A percentile compares a stretch with the other conserved stretches of the same genome.
phyloP scores from a whole-genome alignment of 1,140 invertebrate genomes.

The Druon quercuslanigerum region DNA sequence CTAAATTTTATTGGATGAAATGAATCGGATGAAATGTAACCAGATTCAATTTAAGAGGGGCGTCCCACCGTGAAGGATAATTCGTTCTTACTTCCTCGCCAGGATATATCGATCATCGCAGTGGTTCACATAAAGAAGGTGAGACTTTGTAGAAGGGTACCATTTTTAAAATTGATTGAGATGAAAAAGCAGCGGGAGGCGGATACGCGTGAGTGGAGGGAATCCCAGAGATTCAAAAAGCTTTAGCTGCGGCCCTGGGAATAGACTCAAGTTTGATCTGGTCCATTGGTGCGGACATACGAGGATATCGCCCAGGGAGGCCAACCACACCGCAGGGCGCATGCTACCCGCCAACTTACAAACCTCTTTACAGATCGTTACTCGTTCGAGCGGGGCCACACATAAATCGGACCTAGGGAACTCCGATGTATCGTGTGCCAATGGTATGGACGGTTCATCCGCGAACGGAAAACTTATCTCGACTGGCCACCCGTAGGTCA shows the following conservation, averaged over 20 bases:
- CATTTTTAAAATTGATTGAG: slow-evolving; percentile 24
- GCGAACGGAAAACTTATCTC: slow-evolving; percentile 63
- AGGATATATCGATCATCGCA: background rate
- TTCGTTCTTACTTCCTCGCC: too few species aligned
- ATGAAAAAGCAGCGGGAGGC: slow-evolving; percentile 22
- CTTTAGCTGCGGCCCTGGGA: background rate
- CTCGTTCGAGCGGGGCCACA: slow-evolving; percentile 68
- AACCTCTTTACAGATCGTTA: slow-evolving; percentile 76
- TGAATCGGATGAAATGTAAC: too few species aligned
- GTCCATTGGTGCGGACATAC: slow-evolving; percentile 27
- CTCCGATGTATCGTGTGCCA: slow-evolving; percentile 33
- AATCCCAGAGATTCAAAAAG: background rate
- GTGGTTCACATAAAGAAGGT: background rate
- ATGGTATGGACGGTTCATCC: slow-evolving; percentile 33
- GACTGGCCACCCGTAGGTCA: slow-evolving; percentile 61
- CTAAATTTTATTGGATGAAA: too few species aligned
- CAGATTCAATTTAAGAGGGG: too few species aligned
- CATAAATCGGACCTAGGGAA: slow-evolving; percentile 63
- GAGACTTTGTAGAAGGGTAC: background rate
- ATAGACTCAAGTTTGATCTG: slow-evolving; percentile 25
- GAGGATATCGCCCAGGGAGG: slow-evolving; percentile 55
- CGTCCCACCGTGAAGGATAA: too few species aligned
- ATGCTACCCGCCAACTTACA: slow-evolving; percentile 72
- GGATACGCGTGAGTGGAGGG: slow-evolving; percentile 46
- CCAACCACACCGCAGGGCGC: slow-evolving; percentile 66